Evolutionary conservation across 1,140 invertebrate genomes (phyloP).

Genomic region (Aphelinus certus): DNA sequence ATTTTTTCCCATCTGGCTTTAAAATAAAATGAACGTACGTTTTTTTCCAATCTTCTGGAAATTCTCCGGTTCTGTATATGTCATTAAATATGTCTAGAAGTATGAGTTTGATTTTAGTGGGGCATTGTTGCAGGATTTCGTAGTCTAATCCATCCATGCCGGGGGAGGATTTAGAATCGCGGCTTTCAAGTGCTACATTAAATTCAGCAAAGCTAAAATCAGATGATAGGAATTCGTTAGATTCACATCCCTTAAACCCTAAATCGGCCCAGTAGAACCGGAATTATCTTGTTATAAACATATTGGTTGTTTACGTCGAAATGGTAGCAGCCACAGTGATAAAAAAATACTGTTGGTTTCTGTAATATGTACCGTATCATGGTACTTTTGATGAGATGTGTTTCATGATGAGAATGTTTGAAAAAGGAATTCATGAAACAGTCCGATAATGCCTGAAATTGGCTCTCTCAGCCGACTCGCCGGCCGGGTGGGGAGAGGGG

Average conservation of each 20-base stretch:
- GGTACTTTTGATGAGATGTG: no score
- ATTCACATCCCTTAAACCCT: slow-evolving; percentile 3
- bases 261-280: background rate
- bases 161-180: background rate
- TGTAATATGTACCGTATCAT: no score
- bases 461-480: no score
- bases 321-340: no score
- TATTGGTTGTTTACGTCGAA: no score
- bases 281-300: no score
- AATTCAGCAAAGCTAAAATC: slow-evolving; percentile 5
- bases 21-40: slow-evolving; percentile 21
- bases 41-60: slow-evolving; percentile 18
- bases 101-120: slow-evolving; percentile 20
- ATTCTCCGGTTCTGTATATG: slow-evolving; percentile 2
- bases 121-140: background rate
- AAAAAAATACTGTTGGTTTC: no score
- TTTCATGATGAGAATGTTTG: no score
- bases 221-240: background rate
- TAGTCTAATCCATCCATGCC: background rate
- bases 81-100: slow-evolving; percentile 32
- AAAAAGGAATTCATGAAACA: no score
- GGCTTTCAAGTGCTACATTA: slow-evolving; percentile 4
- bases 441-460: no score
- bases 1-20: slow-evolving; percentile 5
- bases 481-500: no score